Evolutionary conservation across 2,888 invertebrate species (phyloP), one percentile per base, ranked within the genome.

Genomic region (Harpalus rubripes): DNA sequence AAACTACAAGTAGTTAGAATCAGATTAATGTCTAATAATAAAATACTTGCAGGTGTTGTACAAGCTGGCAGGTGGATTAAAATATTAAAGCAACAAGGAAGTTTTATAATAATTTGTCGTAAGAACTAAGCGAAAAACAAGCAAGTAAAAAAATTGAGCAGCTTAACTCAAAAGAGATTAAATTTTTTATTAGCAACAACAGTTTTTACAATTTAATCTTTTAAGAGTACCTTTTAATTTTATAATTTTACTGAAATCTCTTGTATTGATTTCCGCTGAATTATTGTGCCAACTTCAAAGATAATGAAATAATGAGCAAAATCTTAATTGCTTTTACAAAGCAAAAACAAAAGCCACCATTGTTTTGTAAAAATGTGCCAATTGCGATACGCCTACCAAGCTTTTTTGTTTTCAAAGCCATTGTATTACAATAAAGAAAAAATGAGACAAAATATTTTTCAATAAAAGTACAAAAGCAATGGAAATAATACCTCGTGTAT

Each of bases 161-260:
- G 72, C 68, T 82, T 82, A 82, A 72, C 82, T 58, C 58, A 82
- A 59, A 82, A 72, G 72, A 82, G 82, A 82, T 82, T 74, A 72
- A 26, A 82, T 72, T 72, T 82, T 72, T 82, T 81, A 18, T 81
- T 81, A 63, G 65, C n/a, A 81, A 65, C 79, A 80, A 68, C 56
- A 72, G 82, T 82, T 82, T 65, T 52, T 72, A 82, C 81, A 68
- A 52, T 26, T 65, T 82, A 82, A 82, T 82, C 82, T 72, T 58
- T 32, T 39, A 12, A 68, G 72, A 82, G 82, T 58, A 72, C 68
- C 82, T 82, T 81, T 81, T 81, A 82, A 82, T 58, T 72, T 72
- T 44, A 16, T 74, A 74, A 41, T 74, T 74, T 16, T 15, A n/a
- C 15, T 32, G 44, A 44, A 74, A 74, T 74, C 72, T 74, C 10